Evolutionary conservation across 2,888 invertebrate genomes (phyloP).

Genomic region (Drosophila helvetica): DNA sequence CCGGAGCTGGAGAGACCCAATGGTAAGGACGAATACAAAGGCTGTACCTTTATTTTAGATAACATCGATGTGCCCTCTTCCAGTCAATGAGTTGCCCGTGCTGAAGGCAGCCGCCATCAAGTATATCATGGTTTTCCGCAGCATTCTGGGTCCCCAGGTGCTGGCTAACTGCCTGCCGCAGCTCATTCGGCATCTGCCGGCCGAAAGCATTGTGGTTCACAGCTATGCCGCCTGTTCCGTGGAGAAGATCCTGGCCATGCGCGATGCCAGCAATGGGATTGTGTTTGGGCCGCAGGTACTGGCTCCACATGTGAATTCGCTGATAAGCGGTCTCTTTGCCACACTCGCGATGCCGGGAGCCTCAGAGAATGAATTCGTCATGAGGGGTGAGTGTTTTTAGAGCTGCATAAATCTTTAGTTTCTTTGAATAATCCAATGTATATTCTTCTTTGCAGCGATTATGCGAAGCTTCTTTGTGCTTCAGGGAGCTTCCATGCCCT

Average conservation of each 20-base stretch:
- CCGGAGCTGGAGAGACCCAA: constrained; percentile 92
- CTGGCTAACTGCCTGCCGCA: constrained; percentile 90
- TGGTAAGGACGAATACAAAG: constrained; percentile 84
- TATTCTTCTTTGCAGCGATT: constrained; percentile 86
- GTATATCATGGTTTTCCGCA: constrained; percentile 97
- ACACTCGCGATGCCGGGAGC: constrained; percentile 90
- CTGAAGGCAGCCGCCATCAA: constrained; percentile 98
- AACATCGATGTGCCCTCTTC: constrained; percentile 1
- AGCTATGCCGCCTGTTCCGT: constrained; percentile 97
- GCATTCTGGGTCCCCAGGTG: constrained; percentile 92
- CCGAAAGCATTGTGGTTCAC: constrained; percentile 94
- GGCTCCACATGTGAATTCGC: constrained; percentile 87
- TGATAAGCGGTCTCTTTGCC: constrained; percentile 91
- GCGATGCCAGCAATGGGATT: constrained; percentile 85
- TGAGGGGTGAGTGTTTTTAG: constrained; percentile 87
- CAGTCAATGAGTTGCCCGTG: constrained; percentile 94
- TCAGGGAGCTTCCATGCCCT: constrained; percentile 92
- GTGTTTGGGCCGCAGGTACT: constrained; percentile 87
- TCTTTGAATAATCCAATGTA: neutral
- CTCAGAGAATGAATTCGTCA: constrained; percentile 97
- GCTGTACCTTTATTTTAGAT: too few species aligned
- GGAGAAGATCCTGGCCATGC: constrained; percentile 93
- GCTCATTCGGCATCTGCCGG: constrained; percentile 90
- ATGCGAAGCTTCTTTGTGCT: constrained; percentile 93
- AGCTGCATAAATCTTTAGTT: accelerated